A percentile compares a stretch with the other conserved stretches of the same genome.
phyloP scores from a whole-genome alignment of 2,888 invertebrate species.

The Drosophila mayaguana region DNA sequence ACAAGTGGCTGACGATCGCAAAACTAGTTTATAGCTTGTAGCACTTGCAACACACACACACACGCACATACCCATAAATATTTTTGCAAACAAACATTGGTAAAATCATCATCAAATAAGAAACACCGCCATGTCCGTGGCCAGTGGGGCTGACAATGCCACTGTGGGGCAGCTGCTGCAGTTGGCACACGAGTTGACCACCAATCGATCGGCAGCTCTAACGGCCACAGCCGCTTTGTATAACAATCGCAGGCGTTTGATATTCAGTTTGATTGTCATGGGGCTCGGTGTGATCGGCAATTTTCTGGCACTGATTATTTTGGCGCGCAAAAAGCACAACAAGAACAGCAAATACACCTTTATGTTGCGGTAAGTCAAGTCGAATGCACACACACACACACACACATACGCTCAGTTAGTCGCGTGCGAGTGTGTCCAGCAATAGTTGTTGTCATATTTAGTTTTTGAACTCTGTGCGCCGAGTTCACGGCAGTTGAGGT shows the following conservation, averaged over 20 bases:
- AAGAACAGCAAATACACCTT: conserved; percentile 93
- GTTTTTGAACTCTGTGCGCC: conserved; percentile 46
- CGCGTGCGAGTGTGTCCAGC: neutral
- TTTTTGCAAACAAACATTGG: conserved; percentile 18
- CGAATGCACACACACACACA: neutral
- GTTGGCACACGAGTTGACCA: conserved; percentile 9
- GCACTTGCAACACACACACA: conserved; percentile 9
- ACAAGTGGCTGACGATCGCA: conserved; percentile 21
- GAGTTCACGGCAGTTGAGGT: conserved; percentile 73
- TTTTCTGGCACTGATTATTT: conserved; percentile 90
- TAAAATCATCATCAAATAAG: neutral
- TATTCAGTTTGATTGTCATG: conserved; percentile 86
- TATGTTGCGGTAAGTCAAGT: conserved; percentile 86
- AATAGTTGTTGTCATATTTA: conserved; percentile 47
- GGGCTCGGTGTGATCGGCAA: conserved; percentile 91
- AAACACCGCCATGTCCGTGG: conserved; percentile 24
- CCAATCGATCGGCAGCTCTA: conserved; percentile 7
- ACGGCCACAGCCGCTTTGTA: conserved; percentile 52
- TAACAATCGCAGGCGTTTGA: conserved; percentile 58
- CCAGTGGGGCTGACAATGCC: conserved; percentile 2
- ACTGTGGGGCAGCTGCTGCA: conserved; percentile 37
- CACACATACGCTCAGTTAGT: neutral
- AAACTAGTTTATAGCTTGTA: conserved; percentile 48
- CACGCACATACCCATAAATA: neutral
- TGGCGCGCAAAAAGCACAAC: conserved; percentile 89